phyloP scores from a whole-genome alignment of 2,113 vertebrate genomes.

The Brevimyrus niger region DNA sequence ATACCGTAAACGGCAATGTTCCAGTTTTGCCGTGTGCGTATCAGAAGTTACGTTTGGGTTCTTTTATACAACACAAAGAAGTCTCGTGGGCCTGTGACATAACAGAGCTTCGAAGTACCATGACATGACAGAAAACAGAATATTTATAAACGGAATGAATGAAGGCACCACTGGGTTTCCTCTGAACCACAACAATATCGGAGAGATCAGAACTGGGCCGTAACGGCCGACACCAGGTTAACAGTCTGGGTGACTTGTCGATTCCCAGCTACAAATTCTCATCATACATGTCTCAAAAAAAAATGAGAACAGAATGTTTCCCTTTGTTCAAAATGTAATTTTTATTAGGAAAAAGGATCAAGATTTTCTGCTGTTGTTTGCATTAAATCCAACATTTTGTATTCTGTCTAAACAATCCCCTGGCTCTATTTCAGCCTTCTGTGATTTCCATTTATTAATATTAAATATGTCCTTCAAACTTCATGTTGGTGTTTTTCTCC shows the following conservation, averaged over 20 bases:
- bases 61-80: neutral
- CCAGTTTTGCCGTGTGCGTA: neutral
- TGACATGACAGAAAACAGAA: neutral
- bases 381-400: neutral
- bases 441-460: constrained; percentile 8
- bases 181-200: neutral
- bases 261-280: neutral
- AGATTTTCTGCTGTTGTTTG: neutral
- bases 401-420: neutral
- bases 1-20: neutral
- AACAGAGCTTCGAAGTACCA: neutral
- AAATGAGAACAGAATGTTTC: neutral
- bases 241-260: neutral
- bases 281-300: neutral
- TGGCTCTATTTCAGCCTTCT: neutral
- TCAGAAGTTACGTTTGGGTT: neutral
- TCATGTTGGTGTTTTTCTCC: neutral
- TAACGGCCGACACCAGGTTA: neutral
- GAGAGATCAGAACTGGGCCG: neutral
- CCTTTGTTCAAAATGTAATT: neutral
- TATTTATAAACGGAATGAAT: neutral
- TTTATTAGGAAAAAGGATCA: neutral
- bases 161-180: neutral
- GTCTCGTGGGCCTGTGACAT: neutral
- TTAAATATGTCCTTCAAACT: neutral